These are phyloP conservation scores for Mus spicilegus DNA, from an alignment of 2,113 vertebrate species.

Conservation along the genomic window DNA sequence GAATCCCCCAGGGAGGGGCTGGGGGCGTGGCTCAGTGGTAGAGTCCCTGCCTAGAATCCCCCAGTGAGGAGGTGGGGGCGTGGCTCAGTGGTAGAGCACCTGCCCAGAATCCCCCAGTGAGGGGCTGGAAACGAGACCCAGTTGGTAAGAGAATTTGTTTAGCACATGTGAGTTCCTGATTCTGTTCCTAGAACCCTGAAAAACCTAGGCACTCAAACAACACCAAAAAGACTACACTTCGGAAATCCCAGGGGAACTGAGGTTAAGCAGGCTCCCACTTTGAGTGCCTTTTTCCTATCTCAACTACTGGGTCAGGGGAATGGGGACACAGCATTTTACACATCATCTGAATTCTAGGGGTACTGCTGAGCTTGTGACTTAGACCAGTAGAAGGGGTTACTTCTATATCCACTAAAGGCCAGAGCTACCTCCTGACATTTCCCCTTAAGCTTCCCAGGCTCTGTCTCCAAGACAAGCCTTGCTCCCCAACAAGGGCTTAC, in stretches of 20 bases:
- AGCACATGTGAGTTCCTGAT: neutral
- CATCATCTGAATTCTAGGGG: accelerated
- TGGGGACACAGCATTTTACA: no score
- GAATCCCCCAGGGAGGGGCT: neutral
- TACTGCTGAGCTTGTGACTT: neutral
- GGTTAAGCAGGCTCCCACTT: neutral
- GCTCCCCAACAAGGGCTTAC: neutral
- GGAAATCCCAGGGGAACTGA: neutral
- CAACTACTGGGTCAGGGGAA: neutral
- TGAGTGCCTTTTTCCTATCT: neutral
- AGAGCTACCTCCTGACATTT: neutral
- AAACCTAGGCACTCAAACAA: neutral
- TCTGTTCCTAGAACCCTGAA: neutral
- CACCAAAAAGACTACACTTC: neutral
- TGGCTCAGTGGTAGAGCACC: no score
- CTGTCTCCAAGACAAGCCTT: neutral
- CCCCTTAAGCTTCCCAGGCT: neutral
- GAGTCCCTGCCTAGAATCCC: neutral
- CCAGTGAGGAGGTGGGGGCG: no score
- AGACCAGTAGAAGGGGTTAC: neutral
- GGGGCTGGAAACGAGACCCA: no score
- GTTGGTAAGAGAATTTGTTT: no score
- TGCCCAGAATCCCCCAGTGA: neutral
- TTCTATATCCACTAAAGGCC: neutral
- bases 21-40: neutral